Evolutionary conservation across 2,888 invertebrate species (phyloP), one percentile per base, ranked within the genome.

Genomic region (Serripes groenlandicus): DNA sequence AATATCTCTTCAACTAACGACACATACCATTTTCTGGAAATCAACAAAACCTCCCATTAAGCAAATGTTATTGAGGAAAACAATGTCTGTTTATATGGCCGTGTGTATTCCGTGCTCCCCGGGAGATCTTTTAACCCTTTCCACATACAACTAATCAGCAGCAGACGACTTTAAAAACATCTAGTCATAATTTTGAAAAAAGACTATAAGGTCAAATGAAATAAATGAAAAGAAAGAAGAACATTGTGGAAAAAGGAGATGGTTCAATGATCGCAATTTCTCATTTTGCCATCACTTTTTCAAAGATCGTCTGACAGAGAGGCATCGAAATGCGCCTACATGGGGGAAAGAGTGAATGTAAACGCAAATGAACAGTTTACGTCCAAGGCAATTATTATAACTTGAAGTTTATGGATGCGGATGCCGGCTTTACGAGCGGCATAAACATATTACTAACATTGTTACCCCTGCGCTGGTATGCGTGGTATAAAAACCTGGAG

Each of bases 361-460:
- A 37, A 28, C 18, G 42, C 28, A 66, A 66, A 66, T 42, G 66
- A 66, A 66, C 23, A 42, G 15, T 42, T 66, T 66, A 66, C 28
- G 66, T 66, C 66, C 66, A 42, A 66, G 21, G 28, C 26, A 66
- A 66, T 66, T 66, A 66, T 42, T 42, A 66, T 66, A 66, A 66
- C 26, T 66, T 66, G 66, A 66, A 42, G 66, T 66, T 66, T 66
- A 66, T 66, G 66, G 66, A 42, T 11, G 26, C 11, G 28, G n/a
- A 32, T 66, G 11, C 26, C n/a, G 66, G 66, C 34, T 42, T 42
- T 42, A 66, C 42, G 42, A 42, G 34, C 42, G 37, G 23, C 66
- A 66, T 66, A 66, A 66, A 66, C 42, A 66, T 37, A 66, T 66
- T 66, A 66, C 42, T n/a, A 37, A 66, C 66, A 66, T 66, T 66